phyloP scores from a whole-genome alignment of 2,797 vertebrate species.

The Setipinna tenuifilis region DNA sequence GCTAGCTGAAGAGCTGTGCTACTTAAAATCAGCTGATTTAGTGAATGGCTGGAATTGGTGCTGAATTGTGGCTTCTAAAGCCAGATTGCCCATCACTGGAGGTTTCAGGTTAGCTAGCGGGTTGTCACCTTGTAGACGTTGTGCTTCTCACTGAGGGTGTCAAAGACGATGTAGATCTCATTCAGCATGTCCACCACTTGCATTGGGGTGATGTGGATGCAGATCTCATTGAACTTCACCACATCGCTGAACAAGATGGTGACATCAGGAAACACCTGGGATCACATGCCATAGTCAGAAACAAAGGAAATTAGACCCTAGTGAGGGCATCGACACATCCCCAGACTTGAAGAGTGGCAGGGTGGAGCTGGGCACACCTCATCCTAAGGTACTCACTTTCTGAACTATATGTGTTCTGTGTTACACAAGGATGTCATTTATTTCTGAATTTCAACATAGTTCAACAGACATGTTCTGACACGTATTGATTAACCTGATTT shows the following conservation, averaged over 20 bases:
- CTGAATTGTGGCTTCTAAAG: no score
- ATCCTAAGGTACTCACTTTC: not conserved
- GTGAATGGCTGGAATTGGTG: not conserved
- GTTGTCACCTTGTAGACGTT: slow-evolving; percentile 76
- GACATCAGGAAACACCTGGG: slow-evolving; percentile 77
- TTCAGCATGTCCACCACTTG: slow-evolving; percentile 83
- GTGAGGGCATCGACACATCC: not conserved
- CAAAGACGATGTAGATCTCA: slow-evolving; percentile 80
- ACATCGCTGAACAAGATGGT: slow-evolving; percentile 80
- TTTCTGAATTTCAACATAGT: not conserved
- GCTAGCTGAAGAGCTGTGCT: not conserved
- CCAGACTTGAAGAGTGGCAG: not conserved
- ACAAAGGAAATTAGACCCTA: not conserved
- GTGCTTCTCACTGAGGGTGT: slow-evolving; percentile 80
- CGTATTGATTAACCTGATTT: not conserved
- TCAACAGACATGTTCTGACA: not conserved
- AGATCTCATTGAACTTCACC: slow-evolving; percentile 81
- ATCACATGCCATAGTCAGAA: not conserved
- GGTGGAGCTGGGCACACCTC: no score
- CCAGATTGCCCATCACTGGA: no score
- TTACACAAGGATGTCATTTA: not conserved
- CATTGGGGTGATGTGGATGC: slow-evolving; percentile 81
- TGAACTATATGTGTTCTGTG: not conserved
- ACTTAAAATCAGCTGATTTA: not conserved
- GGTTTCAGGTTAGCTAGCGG: not conserved